Evolutionary conservation across 1,140 invertebrate species (phyloP).

Genomic region (Psix sp.): DNA sequence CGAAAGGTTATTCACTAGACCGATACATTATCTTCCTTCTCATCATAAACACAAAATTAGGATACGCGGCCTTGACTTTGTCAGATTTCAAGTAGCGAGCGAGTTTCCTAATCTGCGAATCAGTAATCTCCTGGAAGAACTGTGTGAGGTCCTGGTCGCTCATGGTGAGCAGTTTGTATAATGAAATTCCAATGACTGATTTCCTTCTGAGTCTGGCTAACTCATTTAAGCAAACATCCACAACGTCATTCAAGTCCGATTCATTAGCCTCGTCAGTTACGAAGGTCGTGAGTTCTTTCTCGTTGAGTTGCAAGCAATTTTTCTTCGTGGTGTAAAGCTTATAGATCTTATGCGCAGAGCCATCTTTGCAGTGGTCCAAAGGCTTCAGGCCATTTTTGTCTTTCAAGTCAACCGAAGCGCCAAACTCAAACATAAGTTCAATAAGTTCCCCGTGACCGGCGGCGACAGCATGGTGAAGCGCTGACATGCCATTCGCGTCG

Average conservation of each 20-base stretch:
- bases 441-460: constrained; percentile 16
- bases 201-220: constrained; percentile 28
- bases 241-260: background rate
- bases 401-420: constrained; percentile 6
- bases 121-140: constrained; percentile 16
- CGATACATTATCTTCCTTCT: constrained; percentile 29
- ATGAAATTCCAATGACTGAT: constrained; percentile 12
- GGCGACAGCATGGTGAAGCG: constrained; percentile 25
- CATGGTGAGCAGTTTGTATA: constrained; percentile 32
- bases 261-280: constrained; percentile 1
- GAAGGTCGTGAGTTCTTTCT: constrained; percentile 5
- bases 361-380: constrained; percentile 22
- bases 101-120: constrained; percentile 13
- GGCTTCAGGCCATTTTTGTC: constrained; percentile 13
- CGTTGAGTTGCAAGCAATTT: constrained; percentile 7
- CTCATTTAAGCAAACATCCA: constrained; percentile 35
- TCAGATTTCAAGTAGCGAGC: constrained; percentile 9
- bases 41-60: constrained; percentile 34
- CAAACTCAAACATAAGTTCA: constrained; percentile 23
- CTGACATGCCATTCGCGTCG: constrained; percentile 27
- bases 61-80: constrained; percentile 24
- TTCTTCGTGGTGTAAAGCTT: constrained; percentile 11
- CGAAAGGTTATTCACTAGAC: too few species aligned
- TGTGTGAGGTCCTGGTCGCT: background rate
- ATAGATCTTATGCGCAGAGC: background rate